These are phyloP conservation scores for Tetraodon nigroviridis DNA, from an alignment of 2,113 vertebrate genomes.

Conservation along the genomic window DNA sequence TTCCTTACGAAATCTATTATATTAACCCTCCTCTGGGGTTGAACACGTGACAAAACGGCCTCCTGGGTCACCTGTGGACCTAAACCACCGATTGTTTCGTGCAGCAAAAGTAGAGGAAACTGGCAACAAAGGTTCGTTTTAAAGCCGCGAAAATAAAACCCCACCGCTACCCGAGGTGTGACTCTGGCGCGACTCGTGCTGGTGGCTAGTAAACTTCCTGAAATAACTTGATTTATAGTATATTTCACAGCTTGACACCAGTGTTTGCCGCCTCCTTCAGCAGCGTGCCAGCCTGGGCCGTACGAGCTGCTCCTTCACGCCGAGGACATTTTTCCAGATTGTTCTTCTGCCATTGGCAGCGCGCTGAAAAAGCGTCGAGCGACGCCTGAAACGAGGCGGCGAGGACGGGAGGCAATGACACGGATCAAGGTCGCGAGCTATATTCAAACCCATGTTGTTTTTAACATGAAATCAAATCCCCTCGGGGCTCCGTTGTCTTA, in stretches of 20 bases:
- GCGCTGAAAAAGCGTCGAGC: conserved; percentile 8
- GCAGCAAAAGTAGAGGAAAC: too few species aligned
- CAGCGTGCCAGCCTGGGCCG: conserved; percentile 9
- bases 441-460: conserved; percentile 41
- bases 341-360: conserved; percentile 36
- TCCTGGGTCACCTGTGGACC: too few species aligned
- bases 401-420: conserved; percentile 34
- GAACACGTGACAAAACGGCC: too few species aligned
- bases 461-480: conserved; percentile 42
- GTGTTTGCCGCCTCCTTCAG: conserved; percentile 24
- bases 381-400: conserved; percentile 35
- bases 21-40: too few species aligned
- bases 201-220: conserved; percentile 12
- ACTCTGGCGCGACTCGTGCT: too few species aligned
- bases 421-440: conserved; percentile 50
- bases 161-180: too few species aligned
- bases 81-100: too few species aligned
- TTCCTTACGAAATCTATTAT: too few species aligned
- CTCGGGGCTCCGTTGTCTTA: conserved; percentile 34
- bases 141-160: too few species aligned
- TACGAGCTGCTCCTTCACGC: conserved; percentile 12
- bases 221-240: conserved; percentile 40
- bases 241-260: too few species aligned
- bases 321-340: conserved; percentile 30
- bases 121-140: too few species aligned